Evolutionary conservation across 1,140 invertebrate genomes (phyloP).

Genomic region (Pseudoatta argentina): DNA sequence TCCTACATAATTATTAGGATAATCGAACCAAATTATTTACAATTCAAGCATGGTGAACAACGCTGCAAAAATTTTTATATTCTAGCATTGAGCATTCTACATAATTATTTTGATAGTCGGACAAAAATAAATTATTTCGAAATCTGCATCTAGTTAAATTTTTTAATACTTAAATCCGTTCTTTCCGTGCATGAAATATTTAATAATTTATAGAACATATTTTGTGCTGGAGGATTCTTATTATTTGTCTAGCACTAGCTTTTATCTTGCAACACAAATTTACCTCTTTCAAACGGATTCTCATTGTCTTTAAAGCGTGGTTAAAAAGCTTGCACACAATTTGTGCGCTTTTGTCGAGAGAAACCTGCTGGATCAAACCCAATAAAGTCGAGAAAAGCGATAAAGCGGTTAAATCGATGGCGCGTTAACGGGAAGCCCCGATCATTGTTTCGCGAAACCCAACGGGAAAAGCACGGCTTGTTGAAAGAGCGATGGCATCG

Average conservation of each 20-base stretch:
- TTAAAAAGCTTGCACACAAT: conserved; percentile 57
- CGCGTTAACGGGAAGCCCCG: conserved; percentile 56
- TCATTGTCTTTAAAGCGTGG: conserved; percentile 21
- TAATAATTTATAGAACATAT: neutral
- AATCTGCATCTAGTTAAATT: too few species aligned
- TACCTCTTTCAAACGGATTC: neutral
- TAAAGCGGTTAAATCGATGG: conserved; percentile 60
- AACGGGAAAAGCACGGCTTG: conserved; percentile 42
- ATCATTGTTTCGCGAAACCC: conserved; percentile 61
- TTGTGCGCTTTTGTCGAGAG: neutral
- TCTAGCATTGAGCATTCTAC: too few species aligned
- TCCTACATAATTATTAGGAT: too few species aligned
- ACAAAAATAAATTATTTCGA: too few species aligned
- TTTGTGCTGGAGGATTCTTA: neutral
- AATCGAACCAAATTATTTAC: too few species aligned
- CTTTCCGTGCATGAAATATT: neutral
- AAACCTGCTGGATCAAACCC: conserved; percentile 23
- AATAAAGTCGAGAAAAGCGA: conserved; percentile 59
- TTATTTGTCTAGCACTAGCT: neutral
- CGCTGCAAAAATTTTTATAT: too few species aligned
- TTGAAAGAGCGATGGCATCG: conserved; percentile 31
- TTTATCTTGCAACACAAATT: conserved; percentile 25
- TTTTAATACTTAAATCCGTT: too few species aligned
- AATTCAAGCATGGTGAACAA: too few species aligned
- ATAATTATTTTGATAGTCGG: too few species aligned